These are phyloP conservation scores for Aporophyla lueneburgensis DNA, from an alignment of 2,888 invertebrate species.

Conservation along the genomic window DNA sequence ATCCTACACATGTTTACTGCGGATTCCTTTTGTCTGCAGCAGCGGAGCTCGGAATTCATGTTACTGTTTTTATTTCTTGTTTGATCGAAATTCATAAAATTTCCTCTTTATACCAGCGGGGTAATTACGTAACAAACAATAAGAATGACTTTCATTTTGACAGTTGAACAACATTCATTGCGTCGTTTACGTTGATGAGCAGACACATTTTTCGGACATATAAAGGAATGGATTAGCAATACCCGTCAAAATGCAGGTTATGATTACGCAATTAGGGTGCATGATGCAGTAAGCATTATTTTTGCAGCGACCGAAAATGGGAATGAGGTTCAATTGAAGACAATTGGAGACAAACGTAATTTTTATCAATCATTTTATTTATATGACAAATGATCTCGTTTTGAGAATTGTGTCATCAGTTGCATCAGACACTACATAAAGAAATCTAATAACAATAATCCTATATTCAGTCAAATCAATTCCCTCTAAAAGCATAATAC, in stretches of 20 bases:
- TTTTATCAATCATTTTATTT: constrained; percentile 44
- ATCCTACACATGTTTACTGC: constrained; percentile 49
- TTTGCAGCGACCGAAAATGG: constrained; percentile 30
- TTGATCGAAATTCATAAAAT: constrained; percentile 21
- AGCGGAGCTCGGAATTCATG: constrained; percentile 19
- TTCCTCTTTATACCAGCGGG: not conserved
- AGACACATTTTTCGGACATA: not conserved
- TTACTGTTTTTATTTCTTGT: constrained; percentile 23
- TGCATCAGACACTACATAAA: not conserved
- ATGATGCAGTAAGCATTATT: constrained; percentile 14
- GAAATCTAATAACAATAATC: not conserved
- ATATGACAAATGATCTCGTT: constrained; percentile 37
- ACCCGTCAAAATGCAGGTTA: not conserved
- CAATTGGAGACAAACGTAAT: constrained; percentile 47
- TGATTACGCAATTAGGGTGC: not conserved
- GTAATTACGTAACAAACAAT: too few species aligned
- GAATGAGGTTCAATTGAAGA: constrained; percentile 48
- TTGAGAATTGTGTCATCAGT: constrained; percentile 4
- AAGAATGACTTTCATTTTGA: too few species aligned
- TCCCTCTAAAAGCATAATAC: constrained; percentile 15
- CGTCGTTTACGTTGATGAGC: too few species aligned
- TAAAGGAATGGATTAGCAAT: not conserved
- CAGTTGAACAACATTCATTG: too few species aligned
- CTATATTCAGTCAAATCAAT: constrained; percentile 9
- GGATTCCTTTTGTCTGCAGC: constrained; percentile 46